phyloP scores from a whole-genome alignment of 2,797 vertebrate species.

The Poecilia wingei region DNA sequence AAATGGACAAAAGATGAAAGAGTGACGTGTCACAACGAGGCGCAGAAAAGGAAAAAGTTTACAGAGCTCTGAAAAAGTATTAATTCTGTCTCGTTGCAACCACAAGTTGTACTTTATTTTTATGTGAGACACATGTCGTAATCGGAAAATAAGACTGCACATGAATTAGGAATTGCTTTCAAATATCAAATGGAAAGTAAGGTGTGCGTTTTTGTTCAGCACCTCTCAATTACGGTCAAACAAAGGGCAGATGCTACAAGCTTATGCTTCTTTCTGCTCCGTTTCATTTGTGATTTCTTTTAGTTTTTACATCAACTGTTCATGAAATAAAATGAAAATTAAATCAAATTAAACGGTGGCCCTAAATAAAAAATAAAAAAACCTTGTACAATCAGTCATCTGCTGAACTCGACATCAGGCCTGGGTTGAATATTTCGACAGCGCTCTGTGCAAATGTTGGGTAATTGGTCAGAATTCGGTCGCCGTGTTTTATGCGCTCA shows the following conservation, averaged over 20 bases:
- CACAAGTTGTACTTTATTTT: not conserved
- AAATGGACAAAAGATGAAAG: not conserved
- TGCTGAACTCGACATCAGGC: too few species aligned
- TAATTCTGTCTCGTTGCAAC: not conserved
- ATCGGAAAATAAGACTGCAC: not conserved
- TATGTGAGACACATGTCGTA: not conserved
- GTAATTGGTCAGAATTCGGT: too few species aligned
- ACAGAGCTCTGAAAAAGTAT: not conserved
- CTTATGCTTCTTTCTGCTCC: too few species aligned
- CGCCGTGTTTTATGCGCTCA: too few species aligned
- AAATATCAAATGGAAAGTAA: not conserved
- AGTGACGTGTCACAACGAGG: slow-evolving; percentile 3
- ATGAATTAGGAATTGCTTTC: not conserved
- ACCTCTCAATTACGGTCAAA: not conserved
- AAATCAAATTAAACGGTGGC: too few species aligned
- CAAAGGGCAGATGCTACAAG: not conserved
- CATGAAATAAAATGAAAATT: too few species aligned
- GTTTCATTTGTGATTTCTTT: too few species aligned
- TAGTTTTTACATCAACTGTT: too few species aligned
- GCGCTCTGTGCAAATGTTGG: too few species aligned
- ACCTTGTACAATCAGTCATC: too few species aligned
- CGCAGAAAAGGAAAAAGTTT: slow-evolving; percentile 6
- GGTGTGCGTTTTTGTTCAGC: not conserved
- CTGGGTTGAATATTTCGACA: too few species aligned
- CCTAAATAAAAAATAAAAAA: too few species aligned